Evolutionary conservation across 2,113 vertebrate genomes (phyloP).

Genomic region (Epinephelus fuscoguttatus): DNA sequence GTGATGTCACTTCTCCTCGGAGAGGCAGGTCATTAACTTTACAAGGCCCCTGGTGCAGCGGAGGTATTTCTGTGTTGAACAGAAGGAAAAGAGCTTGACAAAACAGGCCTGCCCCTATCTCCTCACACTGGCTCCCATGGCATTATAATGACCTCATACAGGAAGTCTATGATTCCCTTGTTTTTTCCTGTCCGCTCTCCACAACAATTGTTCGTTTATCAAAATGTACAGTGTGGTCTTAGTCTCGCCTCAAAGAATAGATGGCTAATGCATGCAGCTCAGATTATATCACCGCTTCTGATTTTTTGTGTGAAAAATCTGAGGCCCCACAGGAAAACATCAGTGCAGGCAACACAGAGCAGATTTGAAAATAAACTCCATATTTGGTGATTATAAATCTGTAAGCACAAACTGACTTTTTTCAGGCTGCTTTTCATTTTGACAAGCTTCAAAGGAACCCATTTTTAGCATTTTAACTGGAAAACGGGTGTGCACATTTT

Average conservation of each 20-base stretch:
- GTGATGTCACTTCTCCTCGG: conserved; percentile 76
- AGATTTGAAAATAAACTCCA: conserved; percentile 12
- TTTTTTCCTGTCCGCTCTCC: conserved; percentile 81
- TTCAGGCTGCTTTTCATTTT: conserved; percentile 3
- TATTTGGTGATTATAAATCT: conserved; percentile 8
- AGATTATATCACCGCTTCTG: conserved; percentile 6
- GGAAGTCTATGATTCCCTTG: conserved; percentile 82
- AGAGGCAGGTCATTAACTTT: conserved; percentile 76
- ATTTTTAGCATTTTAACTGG: conserved; percentile 10
- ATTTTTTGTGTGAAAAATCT: conserved; percentile 6
- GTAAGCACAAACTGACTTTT: background rate
- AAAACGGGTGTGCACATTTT: conserved; percentile 28
- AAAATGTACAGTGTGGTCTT: conserved; percentile 59
- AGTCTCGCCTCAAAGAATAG: conserved; percentile 35
- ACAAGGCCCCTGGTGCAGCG: conserved; percentile 64
- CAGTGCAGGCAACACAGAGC: background rate
- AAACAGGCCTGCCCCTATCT: conserved; percentile 79
- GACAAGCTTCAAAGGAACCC: background rate
- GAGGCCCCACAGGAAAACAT: conserved; percentile 21
- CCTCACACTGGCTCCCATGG: conserved; percentile 71
- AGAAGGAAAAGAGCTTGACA: conserved; percentile 78
- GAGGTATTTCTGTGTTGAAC: conserved; percentile 78
- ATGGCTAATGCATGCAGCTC: conserved; percentile 18
- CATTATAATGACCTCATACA: conserved; percentile 82
- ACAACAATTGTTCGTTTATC: conserved; percentile 84